Base-by-base conservation (phyloP, 2,113 vertebrate genomes). In the Eulemur macaco region DNA sequence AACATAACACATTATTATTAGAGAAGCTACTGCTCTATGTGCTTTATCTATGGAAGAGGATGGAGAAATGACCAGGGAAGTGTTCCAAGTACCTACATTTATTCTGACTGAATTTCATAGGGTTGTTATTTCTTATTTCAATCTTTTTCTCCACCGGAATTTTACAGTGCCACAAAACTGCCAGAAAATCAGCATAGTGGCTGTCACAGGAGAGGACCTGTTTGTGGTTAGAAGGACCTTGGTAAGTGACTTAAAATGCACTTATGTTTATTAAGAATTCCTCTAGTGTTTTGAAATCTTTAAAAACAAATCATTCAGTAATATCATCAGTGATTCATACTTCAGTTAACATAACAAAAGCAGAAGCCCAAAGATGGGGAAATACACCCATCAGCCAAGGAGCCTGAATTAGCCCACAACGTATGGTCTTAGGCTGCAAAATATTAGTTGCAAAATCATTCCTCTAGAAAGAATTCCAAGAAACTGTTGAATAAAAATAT, bases 31-130 rank as follows among this genome's bases (percentile, higher is more conserved):
- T 39, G 39, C 39, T 29, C 27, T 76, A 31, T 96, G 47, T 96
- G 27, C 68, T 87, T 84, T 92, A 76, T 90, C 69, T 82, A 31
- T 56, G 91, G 68, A 80, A 95, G 45, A 94, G 18, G 74, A 42
- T 15, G 76, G 27, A 89, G 39, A 52, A 45, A 47, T 94, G 69
- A 86, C 42, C 66, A 93, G n/a, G 25, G 20, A 80, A 84, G 21
- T 64, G 34, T 87, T 45, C 69, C 84, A 63, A 96, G 42, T 74
- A 81, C 42, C 56, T 76, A 47, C 15, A 13, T 56, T 69, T 66
- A 93, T 60, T 73, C 17, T 66, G 47, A 78, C 7, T 88, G 60
- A 76, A 82, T 90, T 73, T 34, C 58, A 89, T 64, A 56, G 25
- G 7, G 50, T 52, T 93, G 45, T 11, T 89, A 15, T 60, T 86